phyloP scores from a whole-genome alignment of 2,113 vertebrate genomes.

The Mesoclemmys tuberculata region DNA sequence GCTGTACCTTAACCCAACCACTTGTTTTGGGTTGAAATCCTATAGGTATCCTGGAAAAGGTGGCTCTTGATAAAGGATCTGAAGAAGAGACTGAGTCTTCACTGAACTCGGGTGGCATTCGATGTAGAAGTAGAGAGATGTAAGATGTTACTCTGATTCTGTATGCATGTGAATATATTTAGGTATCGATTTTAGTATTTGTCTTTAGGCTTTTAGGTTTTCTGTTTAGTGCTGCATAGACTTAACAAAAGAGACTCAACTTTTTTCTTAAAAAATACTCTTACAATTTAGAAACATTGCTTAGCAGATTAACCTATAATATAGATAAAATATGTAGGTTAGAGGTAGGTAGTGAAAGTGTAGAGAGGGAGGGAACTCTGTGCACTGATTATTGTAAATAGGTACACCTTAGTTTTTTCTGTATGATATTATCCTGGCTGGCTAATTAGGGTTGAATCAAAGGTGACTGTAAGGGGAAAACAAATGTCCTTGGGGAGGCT shows the following conservation, averaged over 20 bases:
- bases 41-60: not conserved
- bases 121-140: not conserved
- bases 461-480: no score
- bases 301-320: not conserved
- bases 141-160: not conserved
- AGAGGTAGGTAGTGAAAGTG: not conserved
- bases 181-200: not conserved
- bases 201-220: not conserved
- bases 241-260: no score
- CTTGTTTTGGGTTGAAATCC: not conserved
- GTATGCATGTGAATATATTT: not conserved
- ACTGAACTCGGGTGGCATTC: not conserved
- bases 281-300: no score
- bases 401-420: no score
- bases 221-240: not conserved
- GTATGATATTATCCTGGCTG: no score
- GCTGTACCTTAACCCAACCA: not conserved
- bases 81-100: not conserved
- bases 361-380: no score
- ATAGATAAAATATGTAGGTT: not conserved
- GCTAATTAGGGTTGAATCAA: no score
- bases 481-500: no score
- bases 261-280: no score
- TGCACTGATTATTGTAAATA: no score
- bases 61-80: not conserved